Conservation (phyloP, 1,140 invertebrate species). For the Cecropterus lyciades region DNA sequence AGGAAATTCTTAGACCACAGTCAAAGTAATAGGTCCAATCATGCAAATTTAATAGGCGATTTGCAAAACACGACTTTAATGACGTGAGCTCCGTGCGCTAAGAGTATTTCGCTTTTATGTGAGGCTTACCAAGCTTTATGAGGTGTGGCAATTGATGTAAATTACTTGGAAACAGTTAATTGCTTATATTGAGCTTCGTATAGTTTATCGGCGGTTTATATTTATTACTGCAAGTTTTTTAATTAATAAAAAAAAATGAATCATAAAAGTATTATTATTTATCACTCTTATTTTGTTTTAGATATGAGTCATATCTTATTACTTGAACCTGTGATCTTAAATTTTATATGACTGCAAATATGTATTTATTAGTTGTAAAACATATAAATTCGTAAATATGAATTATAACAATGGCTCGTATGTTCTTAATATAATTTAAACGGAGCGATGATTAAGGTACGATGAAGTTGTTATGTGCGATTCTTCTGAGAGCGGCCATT, state of each 20-base stretch:
- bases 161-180: slow-evolving; percentile 33
- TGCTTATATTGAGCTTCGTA: slow-evolving; percentile 27
- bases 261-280: too few relatives aligned
- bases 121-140: slow-evolving; percentile 33
- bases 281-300: too few relatives aligned
- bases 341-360: too few relatives aligned
- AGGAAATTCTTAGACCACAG: slow-evolving; percentile 27
- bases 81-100: slow-evolving; percentile 22
- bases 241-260: too few relatives aligned
- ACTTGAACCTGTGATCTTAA: too few relatives aligned
- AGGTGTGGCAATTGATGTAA: slow-evolving; percentile 34
- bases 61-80: slow-evolving; percentile 29
- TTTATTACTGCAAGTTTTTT: too few relatives aligned
- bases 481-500: slow-evolving; percentile 42
- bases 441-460: slow-evolving; percentile 38
- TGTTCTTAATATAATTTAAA: neutral
- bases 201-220: slow-evolving; percentile 27
- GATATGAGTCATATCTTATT: too few relatives aligned
- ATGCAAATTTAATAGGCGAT: slow-evolving; percentile 32
- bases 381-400: too few relatives aligned
- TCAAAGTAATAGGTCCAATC: slow-evolving; percentile 32
- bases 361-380: too few relatives aligned
- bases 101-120: slow-evolving; percentile 32
- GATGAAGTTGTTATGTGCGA: slow-evolving; percentile 48
- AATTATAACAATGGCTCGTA: neutral